phyloP scores from a whole-genome alignment of 2,888 invertebrate genomes.

The Drosophila kuntzei region DNA sequence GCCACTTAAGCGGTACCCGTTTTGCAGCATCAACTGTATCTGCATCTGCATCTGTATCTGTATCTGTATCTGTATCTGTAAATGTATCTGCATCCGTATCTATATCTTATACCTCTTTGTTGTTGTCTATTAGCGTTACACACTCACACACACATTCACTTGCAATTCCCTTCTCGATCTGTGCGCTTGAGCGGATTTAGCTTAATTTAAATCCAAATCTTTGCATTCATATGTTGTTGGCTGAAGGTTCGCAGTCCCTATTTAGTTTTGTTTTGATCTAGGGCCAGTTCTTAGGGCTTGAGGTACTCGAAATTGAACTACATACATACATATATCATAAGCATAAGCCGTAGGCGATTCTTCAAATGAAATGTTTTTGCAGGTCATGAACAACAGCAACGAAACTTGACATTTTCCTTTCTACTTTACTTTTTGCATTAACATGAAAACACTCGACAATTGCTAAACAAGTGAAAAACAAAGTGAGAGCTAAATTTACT shows the following conservation, averaged over 20 bases:
- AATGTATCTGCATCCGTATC: constrained; percentile 32
- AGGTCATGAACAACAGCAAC: constrained; percentile 12
- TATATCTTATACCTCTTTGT: constrained; percentile 71
- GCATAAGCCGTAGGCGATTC: constrained; percentile 47
- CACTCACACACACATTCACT: constrained; percentile 23
- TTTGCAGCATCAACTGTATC: constrained; percentile 44
- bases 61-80: constrained; percentile 32
- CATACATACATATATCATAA: constrained; percentile 20
- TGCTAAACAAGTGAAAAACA: constrained; percentile 2
- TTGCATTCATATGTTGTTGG: constrained; percentile 48
- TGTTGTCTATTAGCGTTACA: constrained; percentile 70
- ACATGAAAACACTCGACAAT: constrained; percentile 6
- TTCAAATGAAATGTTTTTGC: constrained; percentile 15
- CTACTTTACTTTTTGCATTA: constrained; percentile 7
- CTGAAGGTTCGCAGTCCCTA: constrained; percentile 28
- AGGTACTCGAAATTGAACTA: constrained; percentile 51
- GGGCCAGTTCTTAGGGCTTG: constrained; percentile 35
- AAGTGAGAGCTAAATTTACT: background rate
- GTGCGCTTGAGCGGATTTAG: constrained; percentile 75
- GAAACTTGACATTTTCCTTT: constrained; percentile 53
- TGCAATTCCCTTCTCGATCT: constrained; percentile 21
- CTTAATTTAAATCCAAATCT: constrained; percentile 79
- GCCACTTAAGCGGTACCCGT: constrained; percentile 73
- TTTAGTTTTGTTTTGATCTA: constrained; percentile 46
- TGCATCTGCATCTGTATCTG: constrained; percentile 33